Evolutionary conservation across 2,797 vertebrate genomes (phyloP), one percentile per base, ranked within the genome.

Genomic region (Clarias laeviceps): DNA sequence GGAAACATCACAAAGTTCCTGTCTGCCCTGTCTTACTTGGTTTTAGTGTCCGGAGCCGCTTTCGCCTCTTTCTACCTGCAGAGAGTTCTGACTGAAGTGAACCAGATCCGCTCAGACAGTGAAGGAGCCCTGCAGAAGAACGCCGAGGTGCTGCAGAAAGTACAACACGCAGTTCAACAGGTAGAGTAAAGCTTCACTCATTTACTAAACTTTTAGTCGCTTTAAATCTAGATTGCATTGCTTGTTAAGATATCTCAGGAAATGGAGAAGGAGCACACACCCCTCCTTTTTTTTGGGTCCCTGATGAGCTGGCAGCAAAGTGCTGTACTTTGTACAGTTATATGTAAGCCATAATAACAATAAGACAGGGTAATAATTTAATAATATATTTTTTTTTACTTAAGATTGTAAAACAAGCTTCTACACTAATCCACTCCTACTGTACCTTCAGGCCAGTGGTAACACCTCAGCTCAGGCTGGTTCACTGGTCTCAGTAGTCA

Each of bases 151-250:
- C 59, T 88, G 78, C 34, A 27, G 0, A 92, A 91, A 88, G 89
- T 95, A 90, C 93, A 94, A 37, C 85, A 76, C 5, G 91, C 94
- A n/a, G 88, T 90, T 27, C 93, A 93, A 83, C 94, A 96, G 95
- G 96, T 96, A 89, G 93, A 61, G 72, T 64, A 37, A 45, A 8
- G 5, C 27, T 79, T 17, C 14, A 27, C 2, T 79, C 0, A 37
- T 40, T 40, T 2, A n/a, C 5, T 70, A 9, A 37, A 34, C 20
- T 34, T 72, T n/a, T 17, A n/a, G 15, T 57, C 2, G 7, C 8
- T 37, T 70, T 27, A 27, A 14, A 54, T 54, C 12, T 18, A 40
- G 8, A 61, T 56, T 32, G 22, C 12, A 40, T 5, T 62, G 22
- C 12, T 50, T 29, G 8, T 20, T 50, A 20, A 54, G 8, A 2